Percentiles rank a stretch among this genome's conserved stretches.
Evolutionary conservation across 1,140 invertebrate genomes (phyloP).

Genomic region (Fragariocoptes setiger): DNA sequence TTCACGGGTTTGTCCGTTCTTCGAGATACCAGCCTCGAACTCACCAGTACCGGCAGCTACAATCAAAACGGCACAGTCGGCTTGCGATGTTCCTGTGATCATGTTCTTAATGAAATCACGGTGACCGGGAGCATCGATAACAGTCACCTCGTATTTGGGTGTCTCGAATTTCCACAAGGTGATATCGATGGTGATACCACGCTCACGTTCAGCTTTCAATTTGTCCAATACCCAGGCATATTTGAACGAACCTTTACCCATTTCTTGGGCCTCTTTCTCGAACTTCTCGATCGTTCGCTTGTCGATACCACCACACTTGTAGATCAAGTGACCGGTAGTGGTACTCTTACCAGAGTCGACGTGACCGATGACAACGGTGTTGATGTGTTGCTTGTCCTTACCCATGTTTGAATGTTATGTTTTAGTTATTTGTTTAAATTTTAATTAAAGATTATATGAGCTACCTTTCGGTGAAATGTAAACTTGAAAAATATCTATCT

Average conservation of each 20-base stretch:
- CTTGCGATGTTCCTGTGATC: constrained; percentile 27
- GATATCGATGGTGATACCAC: constrained; percentile 31
- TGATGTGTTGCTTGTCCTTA: constrained; percentile 27
- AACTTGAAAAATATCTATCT: too few species aligned
- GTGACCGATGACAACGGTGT: constrained; percentile 29
- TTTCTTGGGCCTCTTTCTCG: constrained; percentile 27
- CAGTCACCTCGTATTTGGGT: constrained; percentile 24
- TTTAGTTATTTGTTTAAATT: too few species aligned
- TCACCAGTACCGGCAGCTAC: constrained; percentile 24
- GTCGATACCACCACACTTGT: constrained; percentile 30
- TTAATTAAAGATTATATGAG: too few species aligned
- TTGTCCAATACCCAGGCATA: constrained; percentile 30
- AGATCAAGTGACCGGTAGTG: constrained; percentile 27
- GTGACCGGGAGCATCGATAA: constrained; percentile 29
- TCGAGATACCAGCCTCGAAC: constrained; percentile 27
- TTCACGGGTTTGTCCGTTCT: constrained; percentile 27
- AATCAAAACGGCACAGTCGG: constrained; percentile 26
- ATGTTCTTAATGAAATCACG: constrained; percentile 33
- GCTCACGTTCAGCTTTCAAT: constrained; percentile 27
- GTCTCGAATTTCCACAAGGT: constrained; percentile 30
- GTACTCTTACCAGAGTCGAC: constrained; percentile 29
- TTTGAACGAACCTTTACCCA: constrained; percentile 28
- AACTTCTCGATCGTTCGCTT: constrained; percentile 28
- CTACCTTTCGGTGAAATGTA: too few species aligned
- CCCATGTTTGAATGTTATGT: constrained; percentile 21